Base-by-base conservation (phyloP, 2,797 vertebrate genomes). In the Aselliscus stoliczkanus region DNA sequence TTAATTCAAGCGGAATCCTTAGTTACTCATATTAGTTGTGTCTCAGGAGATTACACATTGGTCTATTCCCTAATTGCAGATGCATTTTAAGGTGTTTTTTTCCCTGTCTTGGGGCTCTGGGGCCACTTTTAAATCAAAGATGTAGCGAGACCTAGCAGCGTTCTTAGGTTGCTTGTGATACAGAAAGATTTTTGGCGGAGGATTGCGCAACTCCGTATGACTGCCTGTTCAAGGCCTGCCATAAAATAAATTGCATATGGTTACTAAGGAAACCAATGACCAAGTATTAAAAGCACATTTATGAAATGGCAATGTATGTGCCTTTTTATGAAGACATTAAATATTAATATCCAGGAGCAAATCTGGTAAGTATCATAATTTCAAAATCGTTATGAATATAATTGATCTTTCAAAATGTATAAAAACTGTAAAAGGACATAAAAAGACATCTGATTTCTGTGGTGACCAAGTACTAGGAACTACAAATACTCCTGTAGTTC, bases 281-380 rank as follows among this genome's bases (percentile, higher is more conserved):
- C 65, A 95, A 81, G 58, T 92, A 67, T 65, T 80, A 83, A 80
- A 94, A 92, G 52, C 11, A 52, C 85, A 88, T 81, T 67, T 77
- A 44, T 81, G 72, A 94, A 93, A 90, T 69, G 50, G 67, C 42
- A 92, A 85, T 64, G 34, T 56, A n/a, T 82, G 25, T 86, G 60
- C 18, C 14, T 90, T 97, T 83, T 70, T 69, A 72, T 18, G 27
- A 93, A 90, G 44, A 47, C 27, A 50, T 94, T 81, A 93, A 90
- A 62, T 70, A 69, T 73, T 72, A 62, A 73, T 54, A 70, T 85
- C 80, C 90, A 50, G 25, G n/a, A 90, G 10, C 7, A 82, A 50
- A 2, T 67, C 20, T 94, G 47, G 62, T 94, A 58, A 80, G 34
- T 65, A 89, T 86, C 11, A 47, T 76, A 77, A 77, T 69, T 89